Evolutionary conservation across 2,888 invertebrate species (phyloP).

Genomic region (Aethes cnicana): DNA sequence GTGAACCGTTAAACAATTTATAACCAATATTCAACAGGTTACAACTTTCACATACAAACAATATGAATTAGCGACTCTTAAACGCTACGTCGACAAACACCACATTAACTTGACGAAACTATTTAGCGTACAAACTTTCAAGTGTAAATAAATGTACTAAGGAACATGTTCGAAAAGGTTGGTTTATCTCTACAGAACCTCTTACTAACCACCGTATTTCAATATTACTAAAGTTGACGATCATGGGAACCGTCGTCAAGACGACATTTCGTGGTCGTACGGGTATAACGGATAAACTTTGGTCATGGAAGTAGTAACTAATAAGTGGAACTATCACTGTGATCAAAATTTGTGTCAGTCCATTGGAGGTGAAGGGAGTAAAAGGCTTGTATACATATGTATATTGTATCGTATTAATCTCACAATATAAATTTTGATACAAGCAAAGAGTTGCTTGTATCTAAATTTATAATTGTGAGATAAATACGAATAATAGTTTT

Average conservation of each 20-base stretch:
- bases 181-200: not conserved
- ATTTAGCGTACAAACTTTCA: conserved; percentile 49
- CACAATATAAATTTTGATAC: too few species aligned
- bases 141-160: conserved; percentile 50
- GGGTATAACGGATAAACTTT: conserved; percentile 21
- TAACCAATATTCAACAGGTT: conserved; percentile 4
- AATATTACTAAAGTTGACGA: not conserved
- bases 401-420: too few species aligned
- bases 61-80: conserved; percentile 60
- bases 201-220: not conserved
- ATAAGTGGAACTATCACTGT: too few species aligned
- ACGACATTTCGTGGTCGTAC: conserved; percentile 4
- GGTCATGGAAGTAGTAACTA: too few species aligned
- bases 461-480: too few species aligned
- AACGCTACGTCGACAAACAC: conserved; percentile 46
- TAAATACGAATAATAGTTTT: too few species aligned
- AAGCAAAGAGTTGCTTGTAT: too few species aligned
- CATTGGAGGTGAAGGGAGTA: too few species aligned
- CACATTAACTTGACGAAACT: conserved; percentile 44
- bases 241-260: not conserved
- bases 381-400: too few species aligned
- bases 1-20: conserved; percentile 6
- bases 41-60: conserved; percentile 58
- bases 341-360: too few species aligned
- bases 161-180: conserved; percentile 36